Conservation (phyloP, 2,888 invertebrate genomes). For the Diploptera punctata region DNA sequence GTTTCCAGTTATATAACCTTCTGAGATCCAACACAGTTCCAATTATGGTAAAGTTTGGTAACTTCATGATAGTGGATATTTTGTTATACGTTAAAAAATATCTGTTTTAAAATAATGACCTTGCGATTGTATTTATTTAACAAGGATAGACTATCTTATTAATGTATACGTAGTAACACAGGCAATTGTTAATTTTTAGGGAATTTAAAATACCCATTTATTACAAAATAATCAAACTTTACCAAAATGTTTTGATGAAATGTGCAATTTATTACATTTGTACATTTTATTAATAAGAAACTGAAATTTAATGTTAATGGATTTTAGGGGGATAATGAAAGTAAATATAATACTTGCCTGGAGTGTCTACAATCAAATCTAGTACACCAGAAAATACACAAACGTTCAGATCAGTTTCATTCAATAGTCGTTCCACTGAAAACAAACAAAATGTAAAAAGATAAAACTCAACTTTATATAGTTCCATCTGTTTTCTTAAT, state of each 20-base stretch:
- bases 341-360: slow-evolving; percentile 64
- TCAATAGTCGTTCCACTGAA: slow-evolving; percentile 73
- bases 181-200: not conserved
- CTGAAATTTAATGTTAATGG: slow-evolving; percentile 29
- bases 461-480: no score
- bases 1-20: no score
- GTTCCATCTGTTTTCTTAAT: no score
- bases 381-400: slow-evolving; percentile 80
- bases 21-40: no score
- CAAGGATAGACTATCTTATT: no score
- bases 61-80: no score
- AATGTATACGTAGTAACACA: not conserved
- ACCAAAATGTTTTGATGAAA: not conserved
- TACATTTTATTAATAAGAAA: not conserved
- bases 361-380: slow-evolving; percentile 83
- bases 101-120: no score
- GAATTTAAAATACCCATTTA: not conserved
- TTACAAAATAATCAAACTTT: not conserved
- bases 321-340: not conserved
- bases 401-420: slow-evolving; percentile 70
- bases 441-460: no score
- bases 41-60: no score
- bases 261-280: not conserved
- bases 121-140: no score
- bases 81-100: no score